Base-by-base conservation (phyloP, 2,797 vertebrate species). In the Myotis vivesi region DNA sequence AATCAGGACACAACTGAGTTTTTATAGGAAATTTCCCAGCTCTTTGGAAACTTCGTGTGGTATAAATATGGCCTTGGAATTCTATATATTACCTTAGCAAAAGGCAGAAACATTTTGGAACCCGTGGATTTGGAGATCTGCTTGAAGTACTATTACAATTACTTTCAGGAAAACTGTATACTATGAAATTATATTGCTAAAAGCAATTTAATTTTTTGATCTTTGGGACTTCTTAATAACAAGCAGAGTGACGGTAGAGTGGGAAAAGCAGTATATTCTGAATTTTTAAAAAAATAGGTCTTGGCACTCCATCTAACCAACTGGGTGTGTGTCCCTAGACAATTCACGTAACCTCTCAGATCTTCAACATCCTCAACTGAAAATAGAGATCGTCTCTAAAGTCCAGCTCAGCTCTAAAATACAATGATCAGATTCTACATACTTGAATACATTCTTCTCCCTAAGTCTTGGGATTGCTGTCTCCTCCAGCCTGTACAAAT, bases 1-100 rank as follows among this genome's bases (percentile, higher is more conserved):
- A 66, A 64, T 85, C 79, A 72, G 38, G 30, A 85, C 44, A 46
- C n/a, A 51, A 55, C 38, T 83, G n/a, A 55, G 46, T 55, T 91
- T 92, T 94, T 86, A 86, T 53, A 95, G 79, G 87, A 97, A 96
- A 93, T 46, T 72, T 9, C 62, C 71, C 82, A 76, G 51, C 25
- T 85, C 64, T 72, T 75, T 76, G 75, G 82, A 93, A 95, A 96
- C 79, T 86, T 86, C 23, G 38, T 94, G 57, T 33, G 36, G 51
- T 69, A 49, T 71, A 94, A 94, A 79, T 83, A 53, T 80, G 69
- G 64, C 57, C 76, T 87, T 86, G 82, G 12, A 76, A 89, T 88
- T 92, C 82, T 93, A 23, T 71, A 88, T 80, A 59, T 68, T 84
- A 77, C 62, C 23, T 93, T 77, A 71, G 51, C 76, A 90, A 96